These are phyloP conservation scores for Enteromius paludinosus DNA, from an alignment of 2,797 vertebrate genomes.

Conservation along the genomic window DNA sequence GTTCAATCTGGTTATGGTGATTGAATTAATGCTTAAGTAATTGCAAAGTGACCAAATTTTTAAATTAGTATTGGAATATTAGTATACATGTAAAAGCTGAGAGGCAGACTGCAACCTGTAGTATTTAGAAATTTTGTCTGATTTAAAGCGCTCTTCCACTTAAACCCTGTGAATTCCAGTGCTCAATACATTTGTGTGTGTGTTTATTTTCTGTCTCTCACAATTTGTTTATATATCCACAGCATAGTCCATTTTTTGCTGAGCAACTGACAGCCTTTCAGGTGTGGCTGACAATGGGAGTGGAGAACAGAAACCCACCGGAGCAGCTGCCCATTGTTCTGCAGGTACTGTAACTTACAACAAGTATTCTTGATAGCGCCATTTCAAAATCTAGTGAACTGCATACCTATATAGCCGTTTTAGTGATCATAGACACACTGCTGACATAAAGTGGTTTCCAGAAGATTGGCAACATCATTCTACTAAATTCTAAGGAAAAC, in stretches of 20 bases:
- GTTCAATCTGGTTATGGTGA: neutral
- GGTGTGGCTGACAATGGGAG: slow-evolving; percentile 97
- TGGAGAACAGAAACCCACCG: slow-evolving; percentile 96
- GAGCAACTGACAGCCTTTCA: slow-evolving; percentile 97
- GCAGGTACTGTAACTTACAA: slow-evolving; percentile 78
- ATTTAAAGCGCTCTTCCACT: neutral
- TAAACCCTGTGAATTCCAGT: neutral
- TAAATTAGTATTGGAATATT: neutral
- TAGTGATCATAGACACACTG: neutral
- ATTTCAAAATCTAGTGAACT: neutral
- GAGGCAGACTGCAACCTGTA: neutral
- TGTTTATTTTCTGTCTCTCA: slow-evolving; percentile 16
- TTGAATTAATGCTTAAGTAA: neutral
- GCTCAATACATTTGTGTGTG: slow-evolving; percentile 27
- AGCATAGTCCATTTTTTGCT: slow-evolving; percentile 97
- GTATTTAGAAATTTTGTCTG: neutral
- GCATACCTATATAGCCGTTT: neutral
- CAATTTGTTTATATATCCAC: slow-evolving; percentile 57
- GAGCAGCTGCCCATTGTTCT: slow-evolving; percentile 96
- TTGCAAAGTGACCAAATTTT: neutral
- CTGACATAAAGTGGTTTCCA: neutral
- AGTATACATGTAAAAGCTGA: neutral
- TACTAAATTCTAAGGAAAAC: neutral
- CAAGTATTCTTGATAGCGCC: neutral
- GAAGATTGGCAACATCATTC: neutral